Percentiles rank a stretch among this genome's conserved stretches.
Conservation (phyloP, 2,888 invertebrate species). For the Gastrophysa polygoni region DNA sequence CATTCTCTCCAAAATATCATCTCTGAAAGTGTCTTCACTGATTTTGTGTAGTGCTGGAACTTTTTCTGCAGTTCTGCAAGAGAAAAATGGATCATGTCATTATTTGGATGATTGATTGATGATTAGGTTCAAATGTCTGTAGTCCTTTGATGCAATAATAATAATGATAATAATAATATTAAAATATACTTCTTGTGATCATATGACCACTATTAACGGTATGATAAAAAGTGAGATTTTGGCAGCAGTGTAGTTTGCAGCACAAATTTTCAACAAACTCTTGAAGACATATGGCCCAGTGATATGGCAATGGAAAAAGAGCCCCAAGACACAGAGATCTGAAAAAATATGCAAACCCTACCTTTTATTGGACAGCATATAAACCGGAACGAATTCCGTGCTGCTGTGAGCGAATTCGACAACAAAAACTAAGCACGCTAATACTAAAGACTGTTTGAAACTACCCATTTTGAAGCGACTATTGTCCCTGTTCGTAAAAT, state of each 20-base stretch:
- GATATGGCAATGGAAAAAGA: slow-evolving; percentile 37
- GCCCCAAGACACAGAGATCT: slow-evolving; percentile 4
- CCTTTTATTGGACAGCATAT: slow-evolving; percentile 54
- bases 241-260: neutral
- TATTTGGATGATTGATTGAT: neutral
- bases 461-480: slow-evolving; percentile 29
- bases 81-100: slow-evolving; percentile 1
- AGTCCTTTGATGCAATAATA: too few relatives aligned
- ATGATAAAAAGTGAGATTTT: neutral
- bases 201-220: slow-evolving; percentile 34
- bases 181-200: slow-evolving; percentile 19
- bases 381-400: slow-evolving; percentile 55
- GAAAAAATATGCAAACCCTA: slow-evolving; percentile 40
- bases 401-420: slow-evolving; percentile 35
- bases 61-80: slow-evolving; percentile 44
- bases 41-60: slow-evolving; percentile 53
- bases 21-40: slow-evolving; percentile 52
- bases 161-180: too few relatives aligned
- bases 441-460: slow-evolving; percentile 20
- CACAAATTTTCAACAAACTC: neutral
- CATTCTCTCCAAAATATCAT: slow-evolving; percentile 47
- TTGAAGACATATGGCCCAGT: slow-evolving; percentile 4
- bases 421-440: slow-evolving; percentile 24
- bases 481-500: slow-evolving; percentile 22
- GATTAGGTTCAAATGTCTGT: neutral